These are phyloP conservation scores for Eciton burchellii DNA, from an alignment of 1,140 invertebrate species.

Conservation along the genomic window DNA sequence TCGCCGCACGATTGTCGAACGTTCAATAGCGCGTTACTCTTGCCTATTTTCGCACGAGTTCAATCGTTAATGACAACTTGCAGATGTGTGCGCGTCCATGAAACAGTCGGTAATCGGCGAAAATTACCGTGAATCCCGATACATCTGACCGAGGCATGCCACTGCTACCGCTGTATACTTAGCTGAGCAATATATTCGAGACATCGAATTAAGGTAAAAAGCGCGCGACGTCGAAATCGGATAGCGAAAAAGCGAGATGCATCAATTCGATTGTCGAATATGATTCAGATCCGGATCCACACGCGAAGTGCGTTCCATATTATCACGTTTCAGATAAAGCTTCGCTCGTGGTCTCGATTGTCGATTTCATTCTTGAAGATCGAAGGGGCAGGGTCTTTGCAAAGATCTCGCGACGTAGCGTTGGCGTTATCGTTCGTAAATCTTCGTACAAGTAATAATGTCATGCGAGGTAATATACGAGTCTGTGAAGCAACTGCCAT, in stretches of 20 bases:
- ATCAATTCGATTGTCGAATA: slow-evolving; percentile 15
- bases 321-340: too few species aligned
- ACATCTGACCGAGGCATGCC: slow-evolving; percentile 16
- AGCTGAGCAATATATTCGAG: neutral
- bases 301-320: too few species aligned
- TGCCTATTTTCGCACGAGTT: slow-evolving; percentile 58
- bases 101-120: slow-evolving; percentile 49
- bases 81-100: slow-evolving; percentile 42
- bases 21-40: slow-evolving; percentile 52
- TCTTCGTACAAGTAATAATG: slow-evolving; percentile 55
- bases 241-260: slow-evolving; percentile 6
- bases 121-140: slow-evolving; percentile 58
- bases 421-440: slow-evolving; percentile 58
- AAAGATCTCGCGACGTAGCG: neutral
- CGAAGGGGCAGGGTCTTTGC: slow-evolving; percentile 4
- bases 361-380: neutral
- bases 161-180: slow-evolving; percentile 29
- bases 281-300: slow-evolving; percentile 1
- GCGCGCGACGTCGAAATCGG: neutral
- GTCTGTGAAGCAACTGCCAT: slow-evolving; percentile 52
- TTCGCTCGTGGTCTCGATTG: too few species aligned
- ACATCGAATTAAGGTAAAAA: slow-evolving; percentile 1
- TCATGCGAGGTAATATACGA: slow-evolving; percentile 51
- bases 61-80: slow-evolving; percentile 58
- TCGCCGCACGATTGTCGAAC: slow-evolving; percentile 20